Conservation (phyloP, 2,797 vertebrate species). For the Lepus townsendii region DNA sequence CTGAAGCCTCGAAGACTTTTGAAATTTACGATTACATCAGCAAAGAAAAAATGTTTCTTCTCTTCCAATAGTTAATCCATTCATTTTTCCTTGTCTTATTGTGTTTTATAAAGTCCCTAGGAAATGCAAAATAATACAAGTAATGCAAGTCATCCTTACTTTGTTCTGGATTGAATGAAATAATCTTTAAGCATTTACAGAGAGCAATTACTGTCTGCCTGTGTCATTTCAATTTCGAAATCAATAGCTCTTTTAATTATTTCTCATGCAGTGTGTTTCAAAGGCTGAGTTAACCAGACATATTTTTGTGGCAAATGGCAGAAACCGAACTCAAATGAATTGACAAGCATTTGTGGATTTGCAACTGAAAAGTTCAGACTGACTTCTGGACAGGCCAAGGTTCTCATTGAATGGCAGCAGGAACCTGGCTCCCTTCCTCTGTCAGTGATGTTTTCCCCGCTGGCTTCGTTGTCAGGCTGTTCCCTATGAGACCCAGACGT, state of each 20-base stretch:
- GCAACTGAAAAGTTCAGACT: neutral
- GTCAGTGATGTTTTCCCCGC: neutral
- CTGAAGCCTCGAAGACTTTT: neutral
- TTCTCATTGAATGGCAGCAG: neutral
- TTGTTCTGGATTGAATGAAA: neutral
- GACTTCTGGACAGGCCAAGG: neutral
- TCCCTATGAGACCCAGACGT: neutral
- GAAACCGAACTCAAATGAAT: neutral
- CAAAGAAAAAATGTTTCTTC: neutral
- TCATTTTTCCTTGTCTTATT: neutral
- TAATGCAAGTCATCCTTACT: neutral
- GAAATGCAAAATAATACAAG: neutral
- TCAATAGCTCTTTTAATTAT: neutral
- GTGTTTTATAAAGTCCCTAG: neutral
- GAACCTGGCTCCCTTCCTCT: neutral
- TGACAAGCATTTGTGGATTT: neutral
- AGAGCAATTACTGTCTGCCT: neutral
- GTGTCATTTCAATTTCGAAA: constrained; percentile 12
- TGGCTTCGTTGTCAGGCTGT: neutral
- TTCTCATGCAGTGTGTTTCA: neutral
- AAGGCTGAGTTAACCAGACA: neutral
- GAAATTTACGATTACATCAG: neutral
- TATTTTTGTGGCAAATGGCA: neutral
- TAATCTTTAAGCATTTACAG: neutral
- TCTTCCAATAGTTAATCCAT: neutral